phyloP scores from a whole-genome alignment of 2,113 vertebrate genomes.

The Tachuris rubrigastra region DNA sequence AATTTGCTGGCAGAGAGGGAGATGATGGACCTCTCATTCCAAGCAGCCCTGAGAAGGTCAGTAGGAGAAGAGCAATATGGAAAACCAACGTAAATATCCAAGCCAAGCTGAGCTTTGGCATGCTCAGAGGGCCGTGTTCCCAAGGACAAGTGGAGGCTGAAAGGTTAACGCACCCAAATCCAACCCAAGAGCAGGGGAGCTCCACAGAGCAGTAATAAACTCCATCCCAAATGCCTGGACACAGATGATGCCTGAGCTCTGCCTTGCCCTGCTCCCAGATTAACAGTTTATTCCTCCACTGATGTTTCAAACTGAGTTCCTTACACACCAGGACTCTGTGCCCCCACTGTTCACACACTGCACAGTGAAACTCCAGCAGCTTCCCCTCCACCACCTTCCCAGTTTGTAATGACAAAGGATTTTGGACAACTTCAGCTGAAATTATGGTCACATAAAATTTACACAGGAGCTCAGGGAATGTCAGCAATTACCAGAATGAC shows the following conservation, averaged over 20 bases:
- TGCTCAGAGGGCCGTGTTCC: not conserved
- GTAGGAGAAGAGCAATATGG: not conserved
- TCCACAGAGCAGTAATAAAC: not conserved
- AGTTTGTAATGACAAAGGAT: not conserved
- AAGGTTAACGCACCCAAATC: not conserved
- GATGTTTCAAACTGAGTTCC: not conserved
- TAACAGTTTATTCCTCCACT: not conserved
- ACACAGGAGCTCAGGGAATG: not conserved
- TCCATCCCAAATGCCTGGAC: fast-evolving
- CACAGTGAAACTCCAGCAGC: not conserved
- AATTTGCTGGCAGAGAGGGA: not conserved
- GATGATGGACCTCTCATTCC: not conserved
- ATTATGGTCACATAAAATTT: not conserved
- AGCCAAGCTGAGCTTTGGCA: fast-evolving
- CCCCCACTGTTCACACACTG: not conserved
- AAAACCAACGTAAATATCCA: not conserved
- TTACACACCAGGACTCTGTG: not conserved
- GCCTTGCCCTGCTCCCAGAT: not conserved
- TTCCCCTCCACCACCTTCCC: not conserved
- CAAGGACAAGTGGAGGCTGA: not conserved
- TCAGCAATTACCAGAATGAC: slow-evolving; percentile 9
- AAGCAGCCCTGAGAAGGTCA: not conserved
- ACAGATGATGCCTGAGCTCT: not conserved
- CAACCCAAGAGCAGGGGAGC: not conserved
- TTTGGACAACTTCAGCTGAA: not conserved